These are phyloP conservation scores for Beroe ovata DNA, from an alignment of 37 sponge, comb jelly and placozoan genomes.

Conservation along the genomic window DNA sequence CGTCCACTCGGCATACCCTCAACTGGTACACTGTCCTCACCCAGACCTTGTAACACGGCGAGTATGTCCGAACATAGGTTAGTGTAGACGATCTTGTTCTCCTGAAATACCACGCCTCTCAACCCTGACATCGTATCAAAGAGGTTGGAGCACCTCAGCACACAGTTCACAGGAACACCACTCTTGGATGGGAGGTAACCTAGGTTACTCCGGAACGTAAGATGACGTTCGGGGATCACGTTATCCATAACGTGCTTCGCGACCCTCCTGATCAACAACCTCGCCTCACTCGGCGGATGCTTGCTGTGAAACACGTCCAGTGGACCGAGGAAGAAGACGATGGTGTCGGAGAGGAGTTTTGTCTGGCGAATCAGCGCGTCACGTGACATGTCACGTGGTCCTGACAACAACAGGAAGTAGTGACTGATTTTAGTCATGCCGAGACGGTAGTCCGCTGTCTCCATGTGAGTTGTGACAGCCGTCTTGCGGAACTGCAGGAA, in stretches of 20 bases:
- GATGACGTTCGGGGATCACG: constrained; percentile 13
- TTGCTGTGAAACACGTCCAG: background rate
- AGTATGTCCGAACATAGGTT: background rate
- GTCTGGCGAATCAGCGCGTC: background rate
- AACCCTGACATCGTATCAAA: background rate
- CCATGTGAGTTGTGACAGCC: background rate
- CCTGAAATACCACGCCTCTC: constrained; percentile 30
- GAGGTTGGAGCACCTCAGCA: background rate
- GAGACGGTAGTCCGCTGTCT: constrained; percentile 13
- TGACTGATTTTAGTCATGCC: background rate
- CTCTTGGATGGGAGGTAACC: constrained; percentile 51
- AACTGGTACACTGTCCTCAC: constrained; percentile 10
- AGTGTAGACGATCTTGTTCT: constrained; percentile 30
- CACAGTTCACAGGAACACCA: constrained; percentile 7
- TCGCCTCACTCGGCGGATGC: constrained; percentile 2
- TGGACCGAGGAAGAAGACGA: constrained; percentile 53
- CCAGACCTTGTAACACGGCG: constrained; percentile 7
- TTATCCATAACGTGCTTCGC: background rate
- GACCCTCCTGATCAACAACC: constrained; percentile 7
- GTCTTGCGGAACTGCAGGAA: background rate
- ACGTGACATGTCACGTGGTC: constrained; percentile 23
- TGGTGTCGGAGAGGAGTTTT: constrained; percentile 10
- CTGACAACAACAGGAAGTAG: constrained; percentile 49
- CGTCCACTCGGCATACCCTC: background rate
- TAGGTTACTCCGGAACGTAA: constrained; percentile 49